Evolutionary conservation across 2,888 invertebrate genomes (phyloP).

Genomic region (Hypsopygia costalis): DNA sequence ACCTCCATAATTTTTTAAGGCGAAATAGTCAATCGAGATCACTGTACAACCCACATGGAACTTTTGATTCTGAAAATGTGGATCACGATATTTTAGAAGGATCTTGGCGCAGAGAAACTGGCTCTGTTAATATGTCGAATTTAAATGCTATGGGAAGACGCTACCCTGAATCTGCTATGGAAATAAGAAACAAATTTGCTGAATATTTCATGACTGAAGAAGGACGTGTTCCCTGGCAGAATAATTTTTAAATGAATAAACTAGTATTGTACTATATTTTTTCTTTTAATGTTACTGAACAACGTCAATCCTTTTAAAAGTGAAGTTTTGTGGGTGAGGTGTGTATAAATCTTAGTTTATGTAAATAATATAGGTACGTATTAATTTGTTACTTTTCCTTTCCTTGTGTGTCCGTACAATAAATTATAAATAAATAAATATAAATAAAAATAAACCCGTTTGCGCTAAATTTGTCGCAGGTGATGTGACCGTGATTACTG

Average conservation of each 20-base stretch:
- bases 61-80: constrained; percentile 9
- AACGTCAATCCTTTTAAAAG: too few species aligned
- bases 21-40: constrained; percentile 4
- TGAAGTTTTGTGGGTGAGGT: too few species aligned
- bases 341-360: too few species aligned
- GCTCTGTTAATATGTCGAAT: constrained; percentile 9
- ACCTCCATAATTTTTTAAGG: constrained; percentile 9
- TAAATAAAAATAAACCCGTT: too few species aligned
- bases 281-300: too few species aligned
- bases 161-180: constrained; percentile 8
- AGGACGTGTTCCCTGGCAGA: constrained; percentile 19
- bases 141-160: constrained; percentile 10
- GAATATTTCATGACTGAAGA: constrained; percentile 19
- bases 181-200: constrained; percentile 17
- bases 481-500: too few species aligned
- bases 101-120: constrained; percentile 9
- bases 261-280: too few species aligned
- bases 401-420: too few species aligned
- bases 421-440: too few species aligned
- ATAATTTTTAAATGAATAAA: constrained; percentile 16
- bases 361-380: too few species aligned
- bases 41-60: constrained; percentile 5
- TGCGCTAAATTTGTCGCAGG: too few species aligned
- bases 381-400: too few species aligned
- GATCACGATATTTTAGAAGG: constrained; percentile 6